Base-by-base conservation (phyloP, 2,113 vertebrate genomes). In the Salvelinus alpinus region DNA sequence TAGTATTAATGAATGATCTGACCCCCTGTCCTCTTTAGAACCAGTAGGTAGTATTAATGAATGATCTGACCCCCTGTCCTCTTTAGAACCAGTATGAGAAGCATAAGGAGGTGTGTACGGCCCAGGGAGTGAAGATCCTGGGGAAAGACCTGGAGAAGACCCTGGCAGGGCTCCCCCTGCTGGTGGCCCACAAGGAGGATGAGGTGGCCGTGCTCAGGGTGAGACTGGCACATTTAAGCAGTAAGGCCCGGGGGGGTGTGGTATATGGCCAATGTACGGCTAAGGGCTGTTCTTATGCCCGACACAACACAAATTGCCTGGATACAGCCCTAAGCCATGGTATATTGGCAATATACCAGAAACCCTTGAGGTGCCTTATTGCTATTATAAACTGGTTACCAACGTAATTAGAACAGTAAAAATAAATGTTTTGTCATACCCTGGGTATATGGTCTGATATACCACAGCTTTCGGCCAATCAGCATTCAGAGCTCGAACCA, bases 101-200 rank as follows among this genome's bases (percentile, higher is more conserved):
- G 89, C 96, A 98, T 91, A 99, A 99, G 91, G 97, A 98, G 82
- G 97, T 99, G 0, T 89, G 89, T 20, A 96, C 96, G 66, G 92
- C 97, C 77, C 98, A 99, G 86, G 98, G 98, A 0, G 97, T 99
- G 59, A 99, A 99, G 93, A 98, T 99, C 84, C 94, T 99, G 77
- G 98, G 97, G 1, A 99, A 99, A 77, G 98, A 99, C 81, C 87
- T 99, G 88, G 98, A 99, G 85, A 99, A 99, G 88, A 90, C 98
- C 0, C 54, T 99, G 81, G 98, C 98, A 1, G 98, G 98, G 24
- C 94, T 99, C 80, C 97, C 97, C 0, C 84, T 99, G 78, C 93
- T 99, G 1, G 97, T 99, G 79, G 98, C 98, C 22, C 86, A 96
- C 80, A 95, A 93, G 80, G 98, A 99, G 0, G 98, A 99, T 81